These are phyloP conservation scores for Heliothis peltigera DNA, from an alignment of 2,888 invertebrate species.

Conservation along the genomic window DNA sequence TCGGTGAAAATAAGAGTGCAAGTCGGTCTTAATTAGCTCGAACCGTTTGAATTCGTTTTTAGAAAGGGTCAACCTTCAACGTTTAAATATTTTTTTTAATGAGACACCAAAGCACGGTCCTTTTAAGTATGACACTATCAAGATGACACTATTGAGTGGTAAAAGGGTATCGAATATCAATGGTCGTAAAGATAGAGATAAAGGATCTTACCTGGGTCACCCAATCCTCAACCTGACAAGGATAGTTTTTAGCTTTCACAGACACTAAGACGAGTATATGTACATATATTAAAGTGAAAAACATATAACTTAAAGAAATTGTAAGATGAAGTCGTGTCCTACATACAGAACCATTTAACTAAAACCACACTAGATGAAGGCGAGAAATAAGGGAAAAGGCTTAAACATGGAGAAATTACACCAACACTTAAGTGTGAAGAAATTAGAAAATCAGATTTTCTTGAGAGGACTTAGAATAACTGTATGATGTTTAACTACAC, in stretches of 20 bases:
- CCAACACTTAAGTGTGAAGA: constrained; percentile 46
- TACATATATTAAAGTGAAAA: not conserved
- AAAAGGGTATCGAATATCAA: constrained; percentile 2
- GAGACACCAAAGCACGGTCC: not conserved
- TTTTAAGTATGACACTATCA: not conserved
- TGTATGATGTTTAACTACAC: constrained; percentile 33
- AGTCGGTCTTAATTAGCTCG: constrained; percentile 27
- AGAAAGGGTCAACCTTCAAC: not conserved
- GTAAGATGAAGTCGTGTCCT: constrained; percentile 4
- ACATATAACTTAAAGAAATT: constrained; percentile 3
- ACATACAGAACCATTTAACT: constrained; percentile 28
- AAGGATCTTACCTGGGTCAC: not conserved
- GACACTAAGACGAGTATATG: not conserved
- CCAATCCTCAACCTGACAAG: not conserved
- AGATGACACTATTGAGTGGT: not conserved
- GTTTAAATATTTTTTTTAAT: not conserved
- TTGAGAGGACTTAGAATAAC: constrained; percentile 37
- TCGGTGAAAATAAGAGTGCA: constrained; percentile 49
- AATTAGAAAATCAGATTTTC: constrained; percentile 54
- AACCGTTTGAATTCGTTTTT: constrained; percentile 11
- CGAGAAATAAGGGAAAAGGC: constrained; percentile 47
- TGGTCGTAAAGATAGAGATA: constrained; percentile 7
- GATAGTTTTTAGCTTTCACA: not conserved
- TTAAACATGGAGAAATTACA: constrained; percentile 49
- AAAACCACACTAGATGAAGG: constrained; percentile 50